Conservation (phyloP, 2,888 invertebrate species). For the Leptopterna dolabrata region DNA sequence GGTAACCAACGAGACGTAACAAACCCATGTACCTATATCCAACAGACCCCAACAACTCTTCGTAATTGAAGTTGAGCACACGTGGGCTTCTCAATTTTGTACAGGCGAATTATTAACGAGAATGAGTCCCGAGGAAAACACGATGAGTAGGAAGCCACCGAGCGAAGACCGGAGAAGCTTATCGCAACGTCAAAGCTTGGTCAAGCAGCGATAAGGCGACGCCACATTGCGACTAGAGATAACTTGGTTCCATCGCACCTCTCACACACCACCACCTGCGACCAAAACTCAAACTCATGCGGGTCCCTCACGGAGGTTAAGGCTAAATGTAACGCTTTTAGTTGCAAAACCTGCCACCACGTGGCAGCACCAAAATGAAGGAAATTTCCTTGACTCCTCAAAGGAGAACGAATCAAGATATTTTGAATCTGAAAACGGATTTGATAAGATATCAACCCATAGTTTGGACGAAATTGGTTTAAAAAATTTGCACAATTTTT, state of each 20-base stretch:
- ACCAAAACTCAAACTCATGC: background rate
- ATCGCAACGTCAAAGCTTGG: background rate
- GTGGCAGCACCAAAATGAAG: too few species aligned
- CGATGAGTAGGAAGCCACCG: background rate
- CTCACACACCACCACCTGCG: background rate
- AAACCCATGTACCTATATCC: too few species aligned
- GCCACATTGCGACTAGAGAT: background rate
- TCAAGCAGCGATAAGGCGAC: slow-evolving; percentile 5
- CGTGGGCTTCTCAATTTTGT: background rate
- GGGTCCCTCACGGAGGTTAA: background rate
- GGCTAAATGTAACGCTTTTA: background rate
- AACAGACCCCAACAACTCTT: too few species aligned
- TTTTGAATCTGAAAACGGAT: too few species aligned
- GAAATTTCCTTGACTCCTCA: too few species aligned
- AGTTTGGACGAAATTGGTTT: too few species aligned
- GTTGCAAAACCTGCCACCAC: too few species aligned
- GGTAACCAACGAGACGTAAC: too few species aligned
- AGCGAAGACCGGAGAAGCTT: background rate
- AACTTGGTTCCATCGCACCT: background rate
- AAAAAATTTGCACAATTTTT: too few species aligned
- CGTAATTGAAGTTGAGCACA: too few species aligned
- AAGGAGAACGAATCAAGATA: too few species aligned
- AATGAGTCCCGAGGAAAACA: background rate
- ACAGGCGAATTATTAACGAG: background rate
- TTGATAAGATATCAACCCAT: too few species aligned